phyloP scores from a whole-genome alignment of 2,888 invertebrate genomes.

The Macrosiphum euphorbiae region DNA sequence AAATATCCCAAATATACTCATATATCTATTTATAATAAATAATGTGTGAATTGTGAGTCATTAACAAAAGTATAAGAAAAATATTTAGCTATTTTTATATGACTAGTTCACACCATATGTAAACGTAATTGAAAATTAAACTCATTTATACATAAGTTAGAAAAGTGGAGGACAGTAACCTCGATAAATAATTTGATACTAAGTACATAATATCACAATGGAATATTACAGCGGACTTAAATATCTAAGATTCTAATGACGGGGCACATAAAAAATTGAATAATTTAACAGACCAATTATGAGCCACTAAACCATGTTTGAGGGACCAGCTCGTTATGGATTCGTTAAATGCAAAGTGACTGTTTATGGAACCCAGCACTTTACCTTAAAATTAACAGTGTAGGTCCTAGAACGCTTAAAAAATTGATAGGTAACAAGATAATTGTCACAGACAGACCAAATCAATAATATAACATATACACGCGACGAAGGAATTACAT shows the following conservation, averaged over 20 bases:
- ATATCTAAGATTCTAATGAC: too few species aligned
- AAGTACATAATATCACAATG: too few species aligned
- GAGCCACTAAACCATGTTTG: too few species aligned
- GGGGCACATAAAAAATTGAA: too few species aligned
- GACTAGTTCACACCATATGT: too few species aligned
- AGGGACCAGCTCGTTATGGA: neutral
- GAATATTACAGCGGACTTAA: too few species aligned
- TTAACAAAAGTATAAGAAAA: neutral
- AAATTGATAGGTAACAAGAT: neutral
- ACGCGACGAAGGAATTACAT: neutral
- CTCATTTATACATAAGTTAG: too few species aligned
- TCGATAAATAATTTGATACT: too few species aligned
- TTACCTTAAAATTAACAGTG: neutral
- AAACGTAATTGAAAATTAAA: too few species aligned
- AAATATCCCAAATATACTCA: neutral
- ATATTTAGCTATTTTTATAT: too few species aligned
- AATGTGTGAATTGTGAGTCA: neutral
- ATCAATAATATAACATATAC: neutral
- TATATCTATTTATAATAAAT: neutral
- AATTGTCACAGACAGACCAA: neutral
- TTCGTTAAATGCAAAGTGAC: neutral
- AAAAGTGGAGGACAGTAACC: too few species aligned
- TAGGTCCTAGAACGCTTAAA: neutral
- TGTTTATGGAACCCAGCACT: neutral
- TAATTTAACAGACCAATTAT: too few species aligned